A percentile compares a stretch with the other conserved stretches of the same genome.
Conservation (phyloP, 1,140 invertebrate species). For the Caerostris darwini region DNA sequence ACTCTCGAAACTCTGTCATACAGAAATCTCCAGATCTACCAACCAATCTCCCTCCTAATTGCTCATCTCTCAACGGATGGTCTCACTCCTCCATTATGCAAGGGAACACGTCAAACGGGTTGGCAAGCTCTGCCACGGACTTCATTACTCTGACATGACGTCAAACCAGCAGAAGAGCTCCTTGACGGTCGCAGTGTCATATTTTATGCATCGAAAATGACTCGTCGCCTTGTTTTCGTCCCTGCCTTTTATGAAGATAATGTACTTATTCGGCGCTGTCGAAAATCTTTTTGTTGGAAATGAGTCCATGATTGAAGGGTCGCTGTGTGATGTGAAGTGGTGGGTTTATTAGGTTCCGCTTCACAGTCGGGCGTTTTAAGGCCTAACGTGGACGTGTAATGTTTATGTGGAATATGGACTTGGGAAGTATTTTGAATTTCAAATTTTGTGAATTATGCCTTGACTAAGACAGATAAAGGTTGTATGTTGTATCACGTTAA, state of each 20-base stretch:
- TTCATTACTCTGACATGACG: constrained; percentile 63
- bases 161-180: constrained; percentile 28
- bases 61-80: constrained; percentile 16
- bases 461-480: no score
- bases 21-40: neutral
- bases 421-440: neutral
- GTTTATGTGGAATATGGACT: neutral
- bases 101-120: constrained; percentile 20
- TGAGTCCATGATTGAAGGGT: constrained; percentile 21
- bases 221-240: neutral
- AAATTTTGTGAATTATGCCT: no score
- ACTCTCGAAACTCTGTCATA: neutral
- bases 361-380: neutral
- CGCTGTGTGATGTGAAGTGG: neutral
- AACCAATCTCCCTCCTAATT: constrained; percentile 29
- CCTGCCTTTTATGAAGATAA: constrained; percentile 27
- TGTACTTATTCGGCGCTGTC: constrained; percentile 32
- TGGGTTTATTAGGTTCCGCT: neutral
- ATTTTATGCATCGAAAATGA: constrained; percentile 68
- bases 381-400: neutral
- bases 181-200: constrained; percentile 3
- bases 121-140: neutral
- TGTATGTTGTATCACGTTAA: no score
- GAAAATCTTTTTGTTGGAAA: neutral
- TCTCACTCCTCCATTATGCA: neutral